Conservation (phyloP, 1,140 invertebrate genomes). For the Hormaphis cornu region DNA sequence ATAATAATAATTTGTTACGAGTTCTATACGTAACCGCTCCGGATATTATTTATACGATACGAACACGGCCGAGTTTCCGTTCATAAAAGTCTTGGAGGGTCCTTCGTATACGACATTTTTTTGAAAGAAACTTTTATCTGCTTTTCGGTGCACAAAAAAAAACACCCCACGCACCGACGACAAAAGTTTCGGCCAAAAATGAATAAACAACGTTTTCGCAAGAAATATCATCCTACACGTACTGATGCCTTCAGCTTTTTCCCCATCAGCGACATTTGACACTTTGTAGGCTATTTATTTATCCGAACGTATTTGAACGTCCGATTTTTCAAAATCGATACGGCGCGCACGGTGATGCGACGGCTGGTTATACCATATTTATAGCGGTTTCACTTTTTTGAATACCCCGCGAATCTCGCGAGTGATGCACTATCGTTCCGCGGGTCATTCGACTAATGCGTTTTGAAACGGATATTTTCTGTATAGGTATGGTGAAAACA, state of each 20-base stretch:
- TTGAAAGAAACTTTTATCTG: not conserved
- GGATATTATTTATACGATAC: slow-evolving; percentile 21
- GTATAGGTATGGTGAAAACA: too few species aligned
- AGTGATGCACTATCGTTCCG: too few species aligned
- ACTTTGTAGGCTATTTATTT: not conserved
- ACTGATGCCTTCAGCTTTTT: too few species aligned
- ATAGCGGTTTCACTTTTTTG: too few species aligned
- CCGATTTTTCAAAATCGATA: too few species aligned
- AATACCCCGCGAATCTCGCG: too few species aligned
- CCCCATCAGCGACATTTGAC: not conserved
- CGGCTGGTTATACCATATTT: too few species aligned
- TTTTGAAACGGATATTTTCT: too few species aligned
- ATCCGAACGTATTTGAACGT: too few species aligned
- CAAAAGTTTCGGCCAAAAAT: not conserved
- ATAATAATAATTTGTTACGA: not conserved
- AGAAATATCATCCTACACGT: not conserved
- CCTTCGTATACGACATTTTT: not conserved
- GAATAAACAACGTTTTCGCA: not conserved
- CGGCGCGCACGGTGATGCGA: too few species aligned
- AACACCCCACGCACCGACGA: not conserved
- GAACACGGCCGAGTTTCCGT: slow-evolving; percentile 4
- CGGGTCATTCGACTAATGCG: too few species aligned
- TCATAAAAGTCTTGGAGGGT: not conserved
- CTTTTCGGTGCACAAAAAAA: not conserved
- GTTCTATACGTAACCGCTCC: not conserved